A percentile compares a stretch with the other conserved stretches of the same genome.
Conservation (phyloP, 2,113 vertebrate genomes). For the Bombycilla garrulus region DNA sequence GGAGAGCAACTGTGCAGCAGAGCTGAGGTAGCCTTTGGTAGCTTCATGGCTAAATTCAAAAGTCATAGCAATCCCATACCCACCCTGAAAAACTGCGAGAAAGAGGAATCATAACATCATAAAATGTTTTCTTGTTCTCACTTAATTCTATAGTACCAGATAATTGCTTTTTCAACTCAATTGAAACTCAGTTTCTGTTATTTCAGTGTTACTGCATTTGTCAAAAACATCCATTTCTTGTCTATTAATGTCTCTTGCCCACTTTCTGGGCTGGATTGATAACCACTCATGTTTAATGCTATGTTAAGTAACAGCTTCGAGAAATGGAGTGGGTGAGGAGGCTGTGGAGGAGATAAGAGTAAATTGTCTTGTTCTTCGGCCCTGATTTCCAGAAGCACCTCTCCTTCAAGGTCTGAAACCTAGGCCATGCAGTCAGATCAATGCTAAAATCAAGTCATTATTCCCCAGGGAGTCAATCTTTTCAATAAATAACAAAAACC, state of each 20-base stretch:
- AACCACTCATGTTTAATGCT: not conserved
- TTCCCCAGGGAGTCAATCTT: not conserved
- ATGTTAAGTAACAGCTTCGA: not conserved
- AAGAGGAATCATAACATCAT: not conserved
- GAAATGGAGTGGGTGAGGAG: not conserved
- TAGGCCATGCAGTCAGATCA: not conserved
- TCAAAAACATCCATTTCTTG: not conserved
- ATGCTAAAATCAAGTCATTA: not conserved
- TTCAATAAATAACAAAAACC: not conserved
- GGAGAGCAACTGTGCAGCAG: not conserved
- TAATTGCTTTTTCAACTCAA: constrained; percentile 55
- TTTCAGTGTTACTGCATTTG: not conserved
- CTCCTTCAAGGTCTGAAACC: not conserved
- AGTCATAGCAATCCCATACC: not conserved
- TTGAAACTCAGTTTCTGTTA: constrained; percentile 11
- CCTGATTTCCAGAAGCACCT: not conserved
- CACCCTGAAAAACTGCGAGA: not conserved
- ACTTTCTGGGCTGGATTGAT: constrained; percentile 15
- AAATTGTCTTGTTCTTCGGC: not conserved
- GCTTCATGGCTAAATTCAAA: not conserved
- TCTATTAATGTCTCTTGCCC: not conserved
- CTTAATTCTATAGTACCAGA: constrained; percentile 1
- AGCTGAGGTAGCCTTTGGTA: not conserved
- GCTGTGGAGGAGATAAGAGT: not conserved
- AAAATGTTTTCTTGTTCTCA: not conserved